Percentiles rank a stretch among this genome's conserved stretches.
These are phyloP conservation scores for Himalopsyche kuldschensis DNA, from an alignment of 2,888 invertebrate genomes.

Conservation along the genomic window DNA sequence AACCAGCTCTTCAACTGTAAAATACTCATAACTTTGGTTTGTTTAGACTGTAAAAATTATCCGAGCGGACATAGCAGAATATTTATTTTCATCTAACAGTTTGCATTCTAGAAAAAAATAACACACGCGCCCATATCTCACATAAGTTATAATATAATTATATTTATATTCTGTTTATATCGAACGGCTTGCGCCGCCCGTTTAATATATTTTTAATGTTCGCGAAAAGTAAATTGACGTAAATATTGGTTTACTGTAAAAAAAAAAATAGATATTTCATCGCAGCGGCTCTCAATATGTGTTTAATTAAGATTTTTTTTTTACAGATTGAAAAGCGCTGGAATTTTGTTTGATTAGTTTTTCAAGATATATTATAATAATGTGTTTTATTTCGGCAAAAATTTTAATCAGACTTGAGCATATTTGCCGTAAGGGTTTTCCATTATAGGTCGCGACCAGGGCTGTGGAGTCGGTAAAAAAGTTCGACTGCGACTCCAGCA, in stretches of 20 bases:
- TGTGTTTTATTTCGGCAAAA: too few relatives aligned
- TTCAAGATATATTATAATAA: too few relatives aligned
- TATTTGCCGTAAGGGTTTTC: too few relatives aligned
- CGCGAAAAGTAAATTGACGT: conserved; percentile 11
- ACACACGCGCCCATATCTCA: background rate
- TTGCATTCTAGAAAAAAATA: conserved; percentile 18
- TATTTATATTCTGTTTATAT: conserved; percentile 16
- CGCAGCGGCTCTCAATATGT: background rate
- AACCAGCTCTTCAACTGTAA: background rate
- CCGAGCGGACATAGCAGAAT: conserved; percentile 15
- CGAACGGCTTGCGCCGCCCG: conserved; percentile 1
- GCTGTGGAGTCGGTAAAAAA: too few relatives aligned
- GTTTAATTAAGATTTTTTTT: background rate
- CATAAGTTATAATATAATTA: background rate
- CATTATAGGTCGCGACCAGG: too few relatives aligned
- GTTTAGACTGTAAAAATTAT: conserved; percentile 17
- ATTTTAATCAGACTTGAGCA: too few relatives aligned
- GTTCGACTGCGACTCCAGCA: too few relatives aligned
- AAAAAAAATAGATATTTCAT: background rate
- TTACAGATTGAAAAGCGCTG: background rate
- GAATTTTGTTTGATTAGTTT: too few relatives aligned
- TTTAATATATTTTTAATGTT: conserved; percentile 14
- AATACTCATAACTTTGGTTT: conserved; percentile 22
- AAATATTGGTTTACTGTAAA: conserved; percentile 21
- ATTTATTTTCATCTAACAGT: conserved; percentile 26